phyloP scores from a whole-genome alignment of 2,113 vertebrate species.

The Leucosticte australis region DNA sequence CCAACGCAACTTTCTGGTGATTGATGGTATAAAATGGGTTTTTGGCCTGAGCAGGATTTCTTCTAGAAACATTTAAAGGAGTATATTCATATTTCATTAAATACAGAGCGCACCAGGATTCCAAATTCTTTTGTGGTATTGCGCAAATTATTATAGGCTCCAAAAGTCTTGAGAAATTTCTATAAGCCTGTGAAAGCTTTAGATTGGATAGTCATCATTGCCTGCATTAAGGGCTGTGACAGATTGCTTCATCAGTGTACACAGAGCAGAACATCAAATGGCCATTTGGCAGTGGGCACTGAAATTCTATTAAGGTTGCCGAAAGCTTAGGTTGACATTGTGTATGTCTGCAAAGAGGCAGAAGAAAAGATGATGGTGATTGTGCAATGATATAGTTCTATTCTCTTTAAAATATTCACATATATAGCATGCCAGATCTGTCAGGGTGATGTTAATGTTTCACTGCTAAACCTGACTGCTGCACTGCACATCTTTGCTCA shows the following conservation, averaged over 20 bases:
- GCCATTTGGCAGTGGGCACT: conserved; percentile 67
- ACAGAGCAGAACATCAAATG: conserved; percentile 68
- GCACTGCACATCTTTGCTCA: accelerated
- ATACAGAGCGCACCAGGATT: background rate
- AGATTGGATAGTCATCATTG: conserved; percentile 50
- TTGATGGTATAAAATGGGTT: conserved; percentile 8
- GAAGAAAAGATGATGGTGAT: conserved; percentile 40
- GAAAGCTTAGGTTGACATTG: conserved; percentile 53
- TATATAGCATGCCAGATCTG: background rate
- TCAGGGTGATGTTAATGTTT: background rate
- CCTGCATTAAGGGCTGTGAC: conserved; percentile 65
- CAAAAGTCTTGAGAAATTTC: conserved; percentile 68
- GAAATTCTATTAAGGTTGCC: conserved; percentile 71
- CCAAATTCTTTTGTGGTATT: conserved; percentile 44
- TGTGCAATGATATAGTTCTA: conserved; percentile 15
- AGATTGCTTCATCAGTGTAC: conserved; percentile 68
- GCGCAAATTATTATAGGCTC: conserved; percentile 45
- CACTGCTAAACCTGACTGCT: background rate
- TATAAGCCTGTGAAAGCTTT: conserved; percentile 55
- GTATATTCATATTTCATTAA: conserved; percentile 50
- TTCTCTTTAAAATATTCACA: conserved; percentile 48
- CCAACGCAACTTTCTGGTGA: conserved; percentile 21
- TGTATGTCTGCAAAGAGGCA: conserved; percentile 37
- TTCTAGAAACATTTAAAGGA: conserved; percentile 43
- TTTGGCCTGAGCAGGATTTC: background rate